These are phyloP conservation scores for Vireo altiloquus DNA, from an alignment of 2,113 vertebrate species.

Conservation along the genomic window DNA sequence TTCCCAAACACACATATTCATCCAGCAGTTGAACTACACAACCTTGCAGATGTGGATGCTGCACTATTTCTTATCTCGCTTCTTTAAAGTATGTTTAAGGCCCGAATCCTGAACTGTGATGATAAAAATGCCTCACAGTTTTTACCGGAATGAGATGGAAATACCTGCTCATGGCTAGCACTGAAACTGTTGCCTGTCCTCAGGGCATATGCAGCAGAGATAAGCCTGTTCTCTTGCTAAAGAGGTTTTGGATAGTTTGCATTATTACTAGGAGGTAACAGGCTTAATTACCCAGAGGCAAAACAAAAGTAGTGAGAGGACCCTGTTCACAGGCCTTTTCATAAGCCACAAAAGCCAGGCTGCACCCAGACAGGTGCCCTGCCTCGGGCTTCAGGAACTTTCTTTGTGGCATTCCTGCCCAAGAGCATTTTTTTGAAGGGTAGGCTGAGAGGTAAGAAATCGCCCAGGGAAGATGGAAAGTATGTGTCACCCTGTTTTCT, in stretches of 20 bases:
- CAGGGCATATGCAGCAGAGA: background rate
- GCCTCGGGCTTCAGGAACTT: background rate
- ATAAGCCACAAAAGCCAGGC: background rate
- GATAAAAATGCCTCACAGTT: background rate
- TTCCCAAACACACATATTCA: background rate
- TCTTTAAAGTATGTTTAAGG: background rate
- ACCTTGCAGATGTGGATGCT: background rate
- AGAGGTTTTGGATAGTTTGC: background rate
- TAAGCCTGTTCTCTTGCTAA: background rate
- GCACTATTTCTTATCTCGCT: background rate
- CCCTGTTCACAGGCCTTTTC: accelerated
- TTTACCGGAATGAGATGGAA: background rate
- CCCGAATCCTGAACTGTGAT: background rate
- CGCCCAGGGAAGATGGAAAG: background rate
- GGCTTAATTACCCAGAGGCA: background rate
- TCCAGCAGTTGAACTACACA: background rate
- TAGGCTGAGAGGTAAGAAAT: background rate
- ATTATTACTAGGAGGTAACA: background rate
- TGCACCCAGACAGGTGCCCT: background rate
- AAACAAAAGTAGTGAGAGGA: background rate
- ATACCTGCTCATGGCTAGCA: background rate
- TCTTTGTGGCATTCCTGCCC: background rate
- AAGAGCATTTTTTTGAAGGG: background rate
- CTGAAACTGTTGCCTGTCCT: background rate
- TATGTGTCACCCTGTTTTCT: background rate